Percentiles rank a stretch among this genome's conserved stretches.
Conservation (phyloP, 2,888 invertebrate species). For the Melinaea marsaeus region DNA sequence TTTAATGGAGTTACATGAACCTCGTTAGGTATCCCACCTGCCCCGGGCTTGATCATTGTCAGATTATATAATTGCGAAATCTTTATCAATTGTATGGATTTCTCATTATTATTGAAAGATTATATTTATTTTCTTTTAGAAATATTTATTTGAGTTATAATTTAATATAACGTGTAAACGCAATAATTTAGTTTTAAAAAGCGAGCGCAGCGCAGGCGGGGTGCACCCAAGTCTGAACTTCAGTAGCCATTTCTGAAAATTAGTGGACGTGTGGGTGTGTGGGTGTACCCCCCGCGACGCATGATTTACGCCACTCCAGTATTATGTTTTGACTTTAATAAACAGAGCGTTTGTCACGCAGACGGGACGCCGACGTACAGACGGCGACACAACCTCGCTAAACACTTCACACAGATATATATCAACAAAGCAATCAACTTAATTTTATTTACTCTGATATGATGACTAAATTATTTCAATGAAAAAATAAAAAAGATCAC, state of each 20-base stretch:
- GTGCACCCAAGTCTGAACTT: constrained; percentile 55
- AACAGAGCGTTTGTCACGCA: constrained; percentile 74
- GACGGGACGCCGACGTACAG: constrained; percentile 51
- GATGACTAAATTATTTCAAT: too few species aligned
- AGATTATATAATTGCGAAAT: not conserved
- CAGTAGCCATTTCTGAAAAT: constrained; percentile 73
- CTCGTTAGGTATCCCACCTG: constrained; percentile 28
- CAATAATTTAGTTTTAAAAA: not conserved
- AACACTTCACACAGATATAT: not conserved
- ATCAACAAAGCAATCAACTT: too few species aligned
- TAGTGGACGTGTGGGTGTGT: constrained; percentile 57
- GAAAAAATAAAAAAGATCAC: too few species aligned
- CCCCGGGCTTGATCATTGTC: constrained; percentile 14
- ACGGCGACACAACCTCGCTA: constrained; percentile 11
- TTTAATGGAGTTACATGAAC: constrained; percentile 25
- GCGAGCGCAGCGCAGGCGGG: constrained; percentile 53
- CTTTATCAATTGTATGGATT: not conserved
- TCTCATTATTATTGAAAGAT: not conserved
- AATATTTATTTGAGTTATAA: not conserved
- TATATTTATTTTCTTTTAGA: not conserved
- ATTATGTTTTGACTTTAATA: constrained; percentile 82
- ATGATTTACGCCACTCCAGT: constrained; percentile 81
- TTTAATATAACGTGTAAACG: not conserved
- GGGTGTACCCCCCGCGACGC: constrained; percentile 47
- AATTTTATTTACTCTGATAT: too few species aligned